phyloP scores from a whole-genome alignment of 1,140 invertebrate genomes.

The Galleria mellonella region DNA sequence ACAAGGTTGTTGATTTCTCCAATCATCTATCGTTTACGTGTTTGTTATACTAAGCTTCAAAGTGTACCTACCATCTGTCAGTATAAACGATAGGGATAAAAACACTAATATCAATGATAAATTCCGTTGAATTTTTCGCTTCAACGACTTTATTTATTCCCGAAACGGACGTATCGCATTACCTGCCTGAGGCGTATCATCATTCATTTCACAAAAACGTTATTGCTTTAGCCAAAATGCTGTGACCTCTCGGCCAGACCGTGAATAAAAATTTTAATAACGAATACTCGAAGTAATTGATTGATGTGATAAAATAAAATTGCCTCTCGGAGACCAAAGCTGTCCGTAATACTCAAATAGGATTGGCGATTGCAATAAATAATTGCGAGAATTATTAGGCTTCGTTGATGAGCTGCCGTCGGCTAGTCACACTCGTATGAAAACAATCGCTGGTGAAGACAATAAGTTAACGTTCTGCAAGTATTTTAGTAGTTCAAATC shows the following conservation, averaged over 20 bases:
- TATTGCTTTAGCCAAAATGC: slow-evolving; percentile 37
- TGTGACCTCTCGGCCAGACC: slow-evolving; percentile 22
- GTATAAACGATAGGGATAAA: no score
- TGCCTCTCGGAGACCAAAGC: slow-evolving; percentile 17
- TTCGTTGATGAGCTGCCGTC: not conserved
- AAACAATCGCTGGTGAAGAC: not conserved
- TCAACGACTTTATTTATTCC: slow-evolving; percentile 61
- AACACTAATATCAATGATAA: slow-evolving; percentile 37
- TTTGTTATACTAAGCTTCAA: no score
- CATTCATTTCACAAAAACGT: slow-evolving; percentile 53
- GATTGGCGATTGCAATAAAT: slow-evolving; percentile 36
- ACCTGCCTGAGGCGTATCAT: slow-evolving; percentile 46
- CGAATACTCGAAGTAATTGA: slow-evolving; percentile 45
- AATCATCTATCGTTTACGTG: no score
- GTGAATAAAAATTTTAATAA: slow-evolving; percentile 53
- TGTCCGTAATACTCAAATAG: slow-evolving; percentile 17
- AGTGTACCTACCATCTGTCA: no score
- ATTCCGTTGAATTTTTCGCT: slow-evolving; percentile 61
- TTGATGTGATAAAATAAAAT: slow-evolving; percentile 58
- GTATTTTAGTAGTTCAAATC: no score
- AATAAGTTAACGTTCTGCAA: no score
- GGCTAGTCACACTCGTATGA: not conserved
- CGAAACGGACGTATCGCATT: slow-evolving; percentile 50
- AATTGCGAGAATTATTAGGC: not conserved
- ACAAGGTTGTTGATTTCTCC: no score